Base-by-base conservation (phyloP, 2,113 vertebrate species). In the Ammodytes marinus region DNA sequence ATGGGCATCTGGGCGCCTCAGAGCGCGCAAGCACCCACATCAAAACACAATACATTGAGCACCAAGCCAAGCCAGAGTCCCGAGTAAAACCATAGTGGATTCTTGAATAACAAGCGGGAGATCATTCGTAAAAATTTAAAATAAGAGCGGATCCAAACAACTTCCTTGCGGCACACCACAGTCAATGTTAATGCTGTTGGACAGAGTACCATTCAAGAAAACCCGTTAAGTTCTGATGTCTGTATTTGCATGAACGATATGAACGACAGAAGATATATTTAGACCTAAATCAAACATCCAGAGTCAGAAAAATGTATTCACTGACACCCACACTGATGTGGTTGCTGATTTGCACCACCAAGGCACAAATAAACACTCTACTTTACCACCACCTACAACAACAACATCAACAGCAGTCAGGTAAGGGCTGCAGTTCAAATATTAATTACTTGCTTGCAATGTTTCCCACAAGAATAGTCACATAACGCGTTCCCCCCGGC, bases 391-490 rank as follows among this genome's bases (percentile, higher is more conserved):
- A 27, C 3, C 17, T 12, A 39, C 27, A 37, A 61, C 37, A 69
- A 52, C 3, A 39, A 19, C n/a, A 43, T 7, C 40, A 68, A 39
- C 19, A 42, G 42, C 37, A 46, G 8, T 19, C 8, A 46, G 6
- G 49, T 54, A n/a, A 15, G n/a, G 11, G 27, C 27, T 27, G 42
- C 35, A 39, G 43, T 43, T 81, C 6, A 71, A 57, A 70, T 65
- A 66, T 61, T 42, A 46, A 79, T 79, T 35, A 74, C 15, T 27
- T 12, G 52, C 52, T 43, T 15, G 50, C 35, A 65, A 64, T 73
- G 61, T 60, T 46, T 73, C 50, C 45, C 12, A 64, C 43, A 53
- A 39, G 39, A 80, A 37, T 35, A 69, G 43, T 42, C 27, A 61
- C 27, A 69, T 13, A 37, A 4, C 15, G 2, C 15, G 2, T 57